A percentile compares a stretch with the other conserved stretches of the same genome.
Conservation (phyloP, 2,888 invertebrate species). For the Ornithoptera priamus region DNA sequence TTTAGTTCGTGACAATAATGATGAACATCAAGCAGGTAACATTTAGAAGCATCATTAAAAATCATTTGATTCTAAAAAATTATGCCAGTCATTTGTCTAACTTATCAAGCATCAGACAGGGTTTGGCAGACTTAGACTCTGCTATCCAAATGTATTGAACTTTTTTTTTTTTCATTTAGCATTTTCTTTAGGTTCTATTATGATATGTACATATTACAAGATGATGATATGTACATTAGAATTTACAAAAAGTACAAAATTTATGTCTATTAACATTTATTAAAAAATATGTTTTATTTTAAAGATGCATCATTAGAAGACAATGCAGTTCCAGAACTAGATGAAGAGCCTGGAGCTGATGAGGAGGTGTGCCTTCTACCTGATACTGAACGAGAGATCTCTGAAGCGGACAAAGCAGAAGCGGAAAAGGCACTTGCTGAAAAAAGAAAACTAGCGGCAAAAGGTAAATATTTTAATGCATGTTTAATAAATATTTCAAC, state of each 20-base stretch:
- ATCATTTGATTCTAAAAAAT: background rate
- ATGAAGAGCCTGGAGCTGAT: conserved; percentile 82
- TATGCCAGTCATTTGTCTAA: background rate
- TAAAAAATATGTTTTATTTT: background rate
- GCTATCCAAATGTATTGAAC: no score
- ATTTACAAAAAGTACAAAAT: no score
- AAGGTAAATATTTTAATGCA: background rate
- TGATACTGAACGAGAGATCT: conserved; percentile 83
- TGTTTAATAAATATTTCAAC: no score
- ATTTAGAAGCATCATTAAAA: background rate
- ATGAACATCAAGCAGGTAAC: conserved; percentile 46
- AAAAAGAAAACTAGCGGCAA: conserved; percentile 64
- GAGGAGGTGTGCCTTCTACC: conserved; percentile 85
- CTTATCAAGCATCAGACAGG: no score
- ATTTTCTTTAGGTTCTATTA: no score
- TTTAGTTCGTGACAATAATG: conserved; percentile 46
- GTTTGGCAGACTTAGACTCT: no score
- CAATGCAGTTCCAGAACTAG: conserved; percentile 52
- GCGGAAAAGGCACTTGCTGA: conserved; percentile 75
- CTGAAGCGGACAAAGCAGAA: conserved; percentile 84
- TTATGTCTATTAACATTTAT: no score
- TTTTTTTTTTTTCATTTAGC: no score
- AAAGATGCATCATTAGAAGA: conserved; percentile 40
- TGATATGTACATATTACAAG: no score
- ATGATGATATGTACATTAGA: no score